phyloP scores from a whole-genome alignment of 2,888 invertebrate genomes.

The Epinotia demarniana region DNA sequence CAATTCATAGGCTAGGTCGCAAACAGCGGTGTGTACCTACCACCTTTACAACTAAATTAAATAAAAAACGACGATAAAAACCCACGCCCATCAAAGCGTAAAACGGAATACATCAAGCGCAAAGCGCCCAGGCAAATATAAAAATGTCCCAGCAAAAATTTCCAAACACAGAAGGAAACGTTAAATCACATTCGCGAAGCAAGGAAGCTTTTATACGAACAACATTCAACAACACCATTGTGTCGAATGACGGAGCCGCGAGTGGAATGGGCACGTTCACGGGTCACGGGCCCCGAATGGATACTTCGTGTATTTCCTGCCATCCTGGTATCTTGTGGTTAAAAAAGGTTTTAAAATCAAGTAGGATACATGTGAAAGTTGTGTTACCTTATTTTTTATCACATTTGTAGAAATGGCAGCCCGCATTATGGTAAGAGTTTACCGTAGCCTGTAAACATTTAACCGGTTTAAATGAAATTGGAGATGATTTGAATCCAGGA shows the following conservation, averaged over 20 bases:
- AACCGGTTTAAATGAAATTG: too few species aligned
- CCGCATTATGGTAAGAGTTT: too few species aligned
- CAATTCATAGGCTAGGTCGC: too few species aligned
- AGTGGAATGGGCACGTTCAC: slow-evolving; percentile 61
- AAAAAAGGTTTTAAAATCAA: not conserved
- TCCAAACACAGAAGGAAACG: slow-evolving; percentile 36
- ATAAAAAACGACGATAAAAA: slow-evolving; percentile 10
- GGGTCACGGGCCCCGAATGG: slow-evolving; percentile 63
- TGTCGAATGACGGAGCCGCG: slow-evolving; percentile 36
- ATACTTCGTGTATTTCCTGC: slow-evolving; percentile 62
- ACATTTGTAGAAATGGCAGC: too few species aligned
- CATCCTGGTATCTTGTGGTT: slow-evolving; percentile 55
- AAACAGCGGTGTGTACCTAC: not conserved
- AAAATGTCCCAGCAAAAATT: slow-evolving; percentile 22
- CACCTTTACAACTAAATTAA: not conserved
- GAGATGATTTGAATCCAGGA: too few species aligned
- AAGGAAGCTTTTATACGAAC: slow-evolving; percentile 48
- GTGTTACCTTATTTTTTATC: too few species aligned
- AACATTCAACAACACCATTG: slow-evolving; percentile 44
- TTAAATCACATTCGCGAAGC: slow-evolving; percentile 40
- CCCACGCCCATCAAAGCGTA: slow-evolving; percentile 10
- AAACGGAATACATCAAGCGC: slow-evolving; percentile 20
- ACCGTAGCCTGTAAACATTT: too few species aligned
- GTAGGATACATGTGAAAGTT: too few species aligned
- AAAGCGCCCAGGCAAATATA: slow-evolving; percentile 20